phyloP scores from a whole-genome alignment of 2,797 vertebrate genomes.

The Rhinoraja longicauda region DNA sequence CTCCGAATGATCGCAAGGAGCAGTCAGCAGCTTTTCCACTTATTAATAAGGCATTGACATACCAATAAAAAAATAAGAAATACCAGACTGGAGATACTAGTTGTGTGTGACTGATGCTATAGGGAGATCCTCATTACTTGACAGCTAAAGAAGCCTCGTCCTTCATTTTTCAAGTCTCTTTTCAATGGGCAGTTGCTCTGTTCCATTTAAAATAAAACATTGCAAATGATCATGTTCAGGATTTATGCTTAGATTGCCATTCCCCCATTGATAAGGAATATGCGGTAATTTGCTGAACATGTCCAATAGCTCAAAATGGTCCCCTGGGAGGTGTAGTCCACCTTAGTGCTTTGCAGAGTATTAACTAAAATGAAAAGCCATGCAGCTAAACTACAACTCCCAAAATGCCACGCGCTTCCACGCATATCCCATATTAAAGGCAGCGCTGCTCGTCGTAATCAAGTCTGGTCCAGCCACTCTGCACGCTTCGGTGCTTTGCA shows the following conservation, averaged over 20 bases:
- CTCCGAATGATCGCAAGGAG: background rate
- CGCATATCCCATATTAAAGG: slow-evolving; percentile 52
- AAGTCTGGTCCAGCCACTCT: slow-evolving; percentile 84
- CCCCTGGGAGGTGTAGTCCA: slow-evolving; percentile 51
- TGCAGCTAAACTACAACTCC: slow-evolving; percentile 65
- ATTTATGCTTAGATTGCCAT: slow-evolving; percentile 45
- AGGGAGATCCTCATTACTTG: background rate
- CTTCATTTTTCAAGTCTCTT: background rate
- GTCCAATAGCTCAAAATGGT: slow-evolving; percentile 50
- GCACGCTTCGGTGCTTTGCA: slow-evolving; percentile 91
- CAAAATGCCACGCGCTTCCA: slow-evolving; percentile 60
- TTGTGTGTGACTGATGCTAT: background rate
- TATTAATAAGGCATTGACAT: slow-evolving; percentile 25
- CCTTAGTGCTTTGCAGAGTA: slow-evolving; percentile 55
- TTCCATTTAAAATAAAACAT: slow-evolving; percentile 13
- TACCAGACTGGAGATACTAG: slow-evolving; percentile 9
- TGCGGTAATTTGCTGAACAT: slow-evolving; percentile 48
- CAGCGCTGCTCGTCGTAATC: slow-evolving; percentile 48
- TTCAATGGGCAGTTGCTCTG: background rate
- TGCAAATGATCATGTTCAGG: slow-evolving; percentile 44
- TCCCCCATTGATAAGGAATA: slow-evolving; percentile 44
- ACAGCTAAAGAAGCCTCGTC: background rate
- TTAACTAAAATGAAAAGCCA: slow-evolving; percentile 58
- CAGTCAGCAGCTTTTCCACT: slow-evolving; percentile 17
- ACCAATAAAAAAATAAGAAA: background rate